Conservation (phyloP, 2,888 invertebrate genomes). For the Chironomus tentans region DNA sequence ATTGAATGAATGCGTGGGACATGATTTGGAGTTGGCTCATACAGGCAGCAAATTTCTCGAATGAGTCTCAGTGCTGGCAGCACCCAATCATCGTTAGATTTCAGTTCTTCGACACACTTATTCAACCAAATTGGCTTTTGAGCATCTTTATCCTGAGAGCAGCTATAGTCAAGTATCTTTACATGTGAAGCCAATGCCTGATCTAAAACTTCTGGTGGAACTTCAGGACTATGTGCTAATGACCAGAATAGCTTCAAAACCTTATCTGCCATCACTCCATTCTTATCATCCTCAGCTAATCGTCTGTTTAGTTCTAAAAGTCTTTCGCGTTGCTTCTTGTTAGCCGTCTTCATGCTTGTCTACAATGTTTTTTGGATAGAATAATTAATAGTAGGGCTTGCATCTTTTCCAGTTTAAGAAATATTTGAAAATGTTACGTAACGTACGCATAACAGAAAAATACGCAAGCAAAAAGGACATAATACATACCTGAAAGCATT, state of each 20-base stretch:
- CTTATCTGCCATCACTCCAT: conserved; percentile 98
- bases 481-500: conserved; percentile 84
- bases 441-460: no score
- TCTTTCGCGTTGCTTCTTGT: conserved; percentile 91
- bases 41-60: conserved; percentile 88
- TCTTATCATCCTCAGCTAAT: conserved; percentile 95
- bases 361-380: conserved; percentile 34
- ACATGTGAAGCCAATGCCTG: conserved; percentile 91
- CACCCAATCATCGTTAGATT: conserved; percentile 82
- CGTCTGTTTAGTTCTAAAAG: conserved; percentile 88
- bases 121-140: conserved; percentile 94
- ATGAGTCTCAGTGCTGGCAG: conserved; percentile 92
- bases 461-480: no score
- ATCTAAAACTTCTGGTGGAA: conserved; percentile 94
- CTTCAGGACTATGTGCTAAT: conserved; percentile 90
- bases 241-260: conserved; percentile 94
- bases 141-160: conserved; percentile 91
- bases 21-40: conserved; percentile 57
- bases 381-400: no score
- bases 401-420: no score
- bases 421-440: no score
- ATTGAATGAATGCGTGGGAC: conserved; percentile 40
- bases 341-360: conserved; percentile 91
- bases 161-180: conserved; percentile 95
- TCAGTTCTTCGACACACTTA: conserved; percentile 91